Conservation (phyloP, 1,140 invertebrate genomes). For the Paramacrobiotus metropolitanus region DNA sequence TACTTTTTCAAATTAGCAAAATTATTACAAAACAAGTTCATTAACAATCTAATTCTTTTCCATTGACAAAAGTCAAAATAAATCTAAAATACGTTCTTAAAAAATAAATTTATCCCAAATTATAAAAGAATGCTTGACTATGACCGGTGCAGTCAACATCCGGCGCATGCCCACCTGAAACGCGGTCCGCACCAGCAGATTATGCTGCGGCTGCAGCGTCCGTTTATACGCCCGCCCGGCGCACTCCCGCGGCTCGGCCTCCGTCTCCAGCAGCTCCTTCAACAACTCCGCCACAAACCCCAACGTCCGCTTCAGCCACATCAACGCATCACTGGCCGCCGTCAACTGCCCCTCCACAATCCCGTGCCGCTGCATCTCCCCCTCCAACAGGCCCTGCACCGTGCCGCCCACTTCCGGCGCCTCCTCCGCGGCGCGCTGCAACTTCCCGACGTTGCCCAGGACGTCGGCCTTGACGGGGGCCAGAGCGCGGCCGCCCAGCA, state of each 20-base stretch:
- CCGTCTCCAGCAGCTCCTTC: neutral
- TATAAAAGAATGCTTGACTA: too few species aligned
- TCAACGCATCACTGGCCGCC: neutral
- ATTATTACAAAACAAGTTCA: too few species aligned
- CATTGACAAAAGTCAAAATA: too few species aligned
- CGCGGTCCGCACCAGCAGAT: neutral
- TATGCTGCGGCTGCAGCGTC: neutral
- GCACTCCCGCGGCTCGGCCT: neutral
- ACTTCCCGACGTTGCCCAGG: neutral
- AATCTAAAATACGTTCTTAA: too few species aligned
- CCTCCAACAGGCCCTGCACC: neutral
- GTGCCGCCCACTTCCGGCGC: neutral
- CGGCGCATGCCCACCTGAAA: too few species aligned
- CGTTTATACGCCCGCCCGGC: neutral
- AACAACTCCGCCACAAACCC: neutral
- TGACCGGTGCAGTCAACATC: too few species aligned
- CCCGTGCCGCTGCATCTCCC: too few species aligned
- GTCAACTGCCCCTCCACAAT: too few species aligned
- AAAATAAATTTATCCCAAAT: too few species aligned
- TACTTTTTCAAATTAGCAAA: too few species aligned
- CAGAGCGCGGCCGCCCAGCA: neutral
- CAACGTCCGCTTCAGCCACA: neutral
- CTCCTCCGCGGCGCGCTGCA: neutral
- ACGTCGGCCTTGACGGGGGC: neutral
- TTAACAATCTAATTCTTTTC: too few species aligned